Evolutionary conservation across 2,797 vertebrate species (phyloP), one percentile per base, ranked within the genome.

Genomic region (Cephalopachus bancanus): DNA sequence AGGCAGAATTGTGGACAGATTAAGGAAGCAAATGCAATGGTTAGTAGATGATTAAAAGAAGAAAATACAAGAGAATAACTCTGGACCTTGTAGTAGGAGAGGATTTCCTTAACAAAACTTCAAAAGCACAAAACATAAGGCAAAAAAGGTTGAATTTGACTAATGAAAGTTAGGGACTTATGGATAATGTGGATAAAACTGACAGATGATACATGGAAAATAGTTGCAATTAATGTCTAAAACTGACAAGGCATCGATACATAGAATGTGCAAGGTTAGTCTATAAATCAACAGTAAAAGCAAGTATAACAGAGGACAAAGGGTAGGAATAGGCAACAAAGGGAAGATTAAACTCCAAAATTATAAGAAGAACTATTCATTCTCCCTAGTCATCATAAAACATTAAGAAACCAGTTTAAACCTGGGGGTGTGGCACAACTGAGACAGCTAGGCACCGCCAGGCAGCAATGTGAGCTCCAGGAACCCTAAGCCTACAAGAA

Each of bases 81-180:
- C 37, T 86, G 51, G 72, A 88, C 44, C 33, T 81, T 85, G n/a
- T 49, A 10, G 1, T 74, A 28, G 22, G 57, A 44, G 53, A 72
- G n/a, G 15, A 28, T 1, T 44, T 57, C 64, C 88, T 79, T 81
- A 91, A 62, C 26, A 53, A 88, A 91, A 94, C 51, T 67, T 92
- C 17, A 22, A 84, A 92, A 89, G 67, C 33, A 20, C 28, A 62
- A 86, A 26, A 51, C 0, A 4, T 62, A 59, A 86, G 37, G 60
- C 14, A 37, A 85, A 59, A 80, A 64, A 55, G 16, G 37, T 75
- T 72, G 28, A 74, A 87, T 71, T 20, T 85, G 55, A 76, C 53
- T 85, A 81, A 89, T 15, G 30, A 75, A 93, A 85, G 83, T 65
- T 76, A 62, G 78, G 62, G 30, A 84, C 74, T 83, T 89, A 75